Evolutionary conservation across 2,113 vertebrate species (phyloP), one percentile per base, ranked within the genome.

Genomic region (Myotis brandtii): DNA sequence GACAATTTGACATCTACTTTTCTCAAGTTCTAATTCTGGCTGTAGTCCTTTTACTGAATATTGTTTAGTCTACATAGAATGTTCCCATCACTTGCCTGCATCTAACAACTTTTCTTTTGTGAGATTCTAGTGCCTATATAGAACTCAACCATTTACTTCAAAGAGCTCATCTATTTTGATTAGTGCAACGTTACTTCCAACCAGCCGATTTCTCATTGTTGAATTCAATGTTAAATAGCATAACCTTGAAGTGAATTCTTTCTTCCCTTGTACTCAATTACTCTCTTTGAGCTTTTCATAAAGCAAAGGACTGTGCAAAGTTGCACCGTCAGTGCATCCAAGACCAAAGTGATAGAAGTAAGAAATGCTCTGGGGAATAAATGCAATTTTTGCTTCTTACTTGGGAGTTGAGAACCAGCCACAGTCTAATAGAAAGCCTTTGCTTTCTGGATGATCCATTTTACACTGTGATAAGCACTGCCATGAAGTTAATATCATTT

Each of bases 231-330:
- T 88, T 97, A 96, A 97, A 91, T 75, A 96, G 89, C 70, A 84
- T 95, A 96, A 96, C 89, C 89, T 97, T 96, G 97, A 95, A 97
- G 56, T 96, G 86, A 96, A 96, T 95, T 95, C 34, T 94, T 94
- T 91, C 62, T 95, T 83, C 72, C 34, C 93, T 97, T 97, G 82
- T 95, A 96, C 89, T 97, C 91, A 97, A 72, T 96, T 97, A 86
- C 89, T 50, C 48, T 96, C 52, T 90, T 67, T 79, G 79, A 91
- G 93, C 75, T 96, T 97, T 97, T 95, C 89, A 96, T 91, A 96
- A 96, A 95, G 82, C 69, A 93, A 90, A 95, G 89, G 11, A 52
- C 91, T 88, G 40, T 83, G 88, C 30, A 76, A 81, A 80, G 43
- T 69, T 70, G n/a, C 21, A 18, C 77, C 27, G 9, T 52, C 79